Evolutionary conservation across 1,140 invertebrate genomes (phyloP), one percentile per base, ranked within the genome.

Genomic region (Camponotus floridanus): DNA sequence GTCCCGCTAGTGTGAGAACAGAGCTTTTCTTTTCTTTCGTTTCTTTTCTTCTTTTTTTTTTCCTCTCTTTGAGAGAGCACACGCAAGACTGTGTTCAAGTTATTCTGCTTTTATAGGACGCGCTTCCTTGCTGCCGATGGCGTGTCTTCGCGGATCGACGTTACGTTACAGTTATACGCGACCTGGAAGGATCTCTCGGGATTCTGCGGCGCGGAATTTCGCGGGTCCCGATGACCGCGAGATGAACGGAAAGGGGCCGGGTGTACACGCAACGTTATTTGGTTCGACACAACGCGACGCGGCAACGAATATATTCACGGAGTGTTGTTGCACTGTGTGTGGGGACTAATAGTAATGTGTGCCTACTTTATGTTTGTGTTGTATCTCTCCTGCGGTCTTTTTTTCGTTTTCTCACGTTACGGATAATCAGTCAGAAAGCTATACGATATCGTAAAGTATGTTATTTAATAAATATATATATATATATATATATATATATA

Each of bases 391-490:
- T 65, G 36, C 57, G 39, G 18, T 61, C 57, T 79, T 21, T 51
- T 79, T 45, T 42, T 90, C 71, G 61, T 89, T 88, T 85, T 74
- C 76, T 76, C 81, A 91, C 89, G 89, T 94, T 94, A 95, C 88
- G 92, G 42, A 92, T 94, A 94, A 94, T 95, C 94, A 95, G 94
- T 95, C 94, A 91, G 92, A 94, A 94, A 94, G 92, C 93, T 94
- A 95, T 93, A 90, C 92, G 90, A 88, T 93, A 91, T 91, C 76
- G 68, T 87, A 90, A 87, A 86, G 92, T 91, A 91, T 92, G 90
- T 88, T 92, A 88, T 51, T 45, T 90, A 26, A 26, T 92, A 90
- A 93, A 92, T 92, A 92, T 91, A 91, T 91, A 93, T 92, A 93
- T 92, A 90, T 94, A 80, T 80, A 85, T 93, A 93, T 91, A 93